Evolutionary conservation across 2,113 vertebrate species (phyloP).

Genomic region (Ornithorhynchus anatinus): DNA sequence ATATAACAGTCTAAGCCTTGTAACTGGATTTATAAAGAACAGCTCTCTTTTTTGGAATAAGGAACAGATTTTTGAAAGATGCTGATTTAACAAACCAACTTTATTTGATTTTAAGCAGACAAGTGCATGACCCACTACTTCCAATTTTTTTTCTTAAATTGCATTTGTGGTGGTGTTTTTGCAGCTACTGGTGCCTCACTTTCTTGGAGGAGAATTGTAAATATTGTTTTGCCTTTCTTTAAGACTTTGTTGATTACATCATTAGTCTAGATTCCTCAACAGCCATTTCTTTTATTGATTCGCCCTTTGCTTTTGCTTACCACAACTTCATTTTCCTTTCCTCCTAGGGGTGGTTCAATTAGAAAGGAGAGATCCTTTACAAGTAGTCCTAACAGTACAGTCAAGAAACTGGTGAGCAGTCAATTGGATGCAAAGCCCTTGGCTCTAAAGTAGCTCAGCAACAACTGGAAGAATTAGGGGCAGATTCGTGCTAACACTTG

Average conservation of each 20-base stretch:
- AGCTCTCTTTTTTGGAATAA: neutral
- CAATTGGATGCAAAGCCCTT: constrained; percentile 34
- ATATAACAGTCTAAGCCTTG: constrained; percentile 23
- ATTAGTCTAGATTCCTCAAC: neutral
- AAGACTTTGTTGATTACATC: constrained; percentile 14
- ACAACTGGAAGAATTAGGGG: neutral
- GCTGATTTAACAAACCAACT: neutral
- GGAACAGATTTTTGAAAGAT: constrained; percentile 25
- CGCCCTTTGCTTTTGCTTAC: constrained; percentile 26
- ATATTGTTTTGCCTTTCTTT: constrained; percentile 4
- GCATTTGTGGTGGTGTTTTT: constrained; percentile 10
- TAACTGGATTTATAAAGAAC: constrained; percentile 24
- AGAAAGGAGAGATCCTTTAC: constrained; percentile 26
- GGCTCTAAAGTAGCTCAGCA: constrained; percentile 33
- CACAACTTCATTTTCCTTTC: constrained; percentile 19
- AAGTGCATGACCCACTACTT: neutral
- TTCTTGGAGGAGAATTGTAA: constrained; percentile 11
- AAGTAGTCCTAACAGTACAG: constrained; percentile 13
- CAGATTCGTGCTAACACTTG: constrained; percentile 14
- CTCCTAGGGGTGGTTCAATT: neutral
- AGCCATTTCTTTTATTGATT: constrained; percentile 26
- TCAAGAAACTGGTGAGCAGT: constrained; percentile 16
- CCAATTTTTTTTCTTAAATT: constrained; percentile 16
- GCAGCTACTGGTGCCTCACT: neutral
- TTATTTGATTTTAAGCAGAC: constrained; percentile 17